Percentiles rank a stretch among this genome's conserved stretches.
These are phyloP conservation scores for Paramisgurnus dabryanus DNA, from an alignment of 2,113 vertebrate species.

Conservation along the genomic window DNA sequence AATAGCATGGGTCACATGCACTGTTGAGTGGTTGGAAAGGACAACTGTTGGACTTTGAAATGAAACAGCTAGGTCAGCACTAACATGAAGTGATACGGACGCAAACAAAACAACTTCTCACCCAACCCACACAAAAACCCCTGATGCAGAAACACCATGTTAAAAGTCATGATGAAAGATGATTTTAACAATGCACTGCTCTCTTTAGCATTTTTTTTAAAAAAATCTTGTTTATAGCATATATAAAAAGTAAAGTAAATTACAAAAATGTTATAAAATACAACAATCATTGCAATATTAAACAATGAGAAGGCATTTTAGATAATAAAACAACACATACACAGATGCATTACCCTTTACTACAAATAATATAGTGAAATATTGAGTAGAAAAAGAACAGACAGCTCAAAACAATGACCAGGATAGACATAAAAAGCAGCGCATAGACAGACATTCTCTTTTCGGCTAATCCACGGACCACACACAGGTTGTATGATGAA, in stretches of 20 bases:
- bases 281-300: not conserved
- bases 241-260: not conserved
- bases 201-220: not conserved
- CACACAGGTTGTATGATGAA: conserved; percentile 15
- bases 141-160: conserved; percentile 57
- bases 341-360: not conserved
- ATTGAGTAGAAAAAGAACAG: conserved; percentile 57
- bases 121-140: conserved; percentile 38
- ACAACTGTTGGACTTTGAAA: not conserved
- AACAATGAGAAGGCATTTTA: not conserved
- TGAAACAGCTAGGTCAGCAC: not conserved
- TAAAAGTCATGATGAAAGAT: not conserved
- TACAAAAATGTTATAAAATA: not conserved
- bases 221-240: not conserved
- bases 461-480: conserved; percentile 57
- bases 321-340: not conserved
- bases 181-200: not conserved
- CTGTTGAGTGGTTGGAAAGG: not conserved
- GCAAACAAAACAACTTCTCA: conserved; percentile 21
- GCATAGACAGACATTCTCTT: conserved; percentile 67
- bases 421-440: conserved; percentile 56
- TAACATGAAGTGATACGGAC: conserved; percentile 2
- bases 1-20: not conserved
- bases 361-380: conserved; percentile 56
- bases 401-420: conserved; percentile 54